A percentile compares a stretch with the other conserved stretches of the same genome.
Conservation (phyloP, 2,113 vertebrate species). For the Anoplopoma fimbria region DNA sequence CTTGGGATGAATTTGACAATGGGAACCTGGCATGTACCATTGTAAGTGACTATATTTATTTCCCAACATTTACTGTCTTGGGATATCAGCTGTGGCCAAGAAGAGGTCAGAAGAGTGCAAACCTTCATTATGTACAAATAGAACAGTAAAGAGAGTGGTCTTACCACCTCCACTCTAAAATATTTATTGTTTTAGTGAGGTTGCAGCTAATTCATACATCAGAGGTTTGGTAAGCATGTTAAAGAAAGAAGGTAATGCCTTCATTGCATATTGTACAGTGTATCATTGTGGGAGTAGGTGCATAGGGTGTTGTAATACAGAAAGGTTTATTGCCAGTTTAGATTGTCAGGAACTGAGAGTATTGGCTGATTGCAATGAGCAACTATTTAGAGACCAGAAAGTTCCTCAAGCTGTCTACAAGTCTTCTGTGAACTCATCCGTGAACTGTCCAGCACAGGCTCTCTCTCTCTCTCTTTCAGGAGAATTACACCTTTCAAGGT, state of each 20-base stretch:
- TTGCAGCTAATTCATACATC: not conserved
- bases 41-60: not conserved
- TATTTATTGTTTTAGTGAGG: not conserved
- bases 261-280: not conserved
- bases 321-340: not conserved
- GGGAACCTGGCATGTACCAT: not conserved
- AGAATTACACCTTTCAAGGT: no score
- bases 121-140: not conserved
- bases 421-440: no score
- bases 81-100: not conserved
- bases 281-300: not conserved
- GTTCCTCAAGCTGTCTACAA: no score
- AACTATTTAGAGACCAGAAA: no score
- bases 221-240: not conserved
- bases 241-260: not conserved
- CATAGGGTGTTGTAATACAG: not conserved
- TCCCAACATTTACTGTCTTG: constrained; percentile 19
- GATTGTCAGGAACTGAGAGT: not conserved
- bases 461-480: no score
- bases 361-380: no score
- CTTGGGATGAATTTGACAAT: not conserved
- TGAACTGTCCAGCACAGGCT: no score
- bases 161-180: no score
- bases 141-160: no score
- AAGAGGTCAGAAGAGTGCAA: constrained; percentile 24